A percentile compares a stretch with the other conserved stretches of the same genome.
Evolutionary conservation across 2,113 vertebrate species (phyloP).

Genomic region (Scophthalmus maximus): DNA sequence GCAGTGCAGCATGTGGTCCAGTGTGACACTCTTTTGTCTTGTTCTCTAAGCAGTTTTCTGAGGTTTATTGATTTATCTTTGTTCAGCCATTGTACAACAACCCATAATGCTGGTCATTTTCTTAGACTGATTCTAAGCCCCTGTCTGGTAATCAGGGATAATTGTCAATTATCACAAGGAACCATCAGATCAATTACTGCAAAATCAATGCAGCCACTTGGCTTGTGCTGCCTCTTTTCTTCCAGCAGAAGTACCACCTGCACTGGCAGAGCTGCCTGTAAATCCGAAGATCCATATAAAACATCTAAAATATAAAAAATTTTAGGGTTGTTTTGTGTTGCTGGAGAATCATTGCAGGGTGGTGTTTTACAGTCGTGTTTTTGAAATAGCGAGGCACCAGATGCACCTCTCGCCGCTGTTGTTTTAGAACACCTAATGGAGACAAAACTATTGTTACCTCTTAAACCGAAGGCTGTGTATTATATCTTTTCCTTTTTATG

Average conservation of each 20-base stretch:
- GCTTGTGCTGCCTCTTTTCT: slow-evolving; percentile 64
- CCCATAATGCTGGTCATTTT: slow-evolving; percentile 84
- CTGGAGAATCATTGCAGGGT: slow-evolving; percentile 60
- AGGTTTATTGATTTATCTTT: slow-evolving; percentile 80
- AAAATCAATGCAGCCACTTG: slow-evolving; percentile 83
- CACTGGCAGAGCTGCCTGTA: slow-evolving; percentile 48
- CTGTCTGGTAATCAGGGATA: slow-evolving; percentile 87
- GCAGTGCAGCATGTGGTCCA: slow-evolving; percentile 54
- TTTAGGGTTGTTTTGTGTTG: slow-evolving; percentile 54
- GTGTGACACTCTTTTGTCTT: slow-evolving; percentile 61
- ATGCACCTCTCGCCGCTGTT: slow-evolving; percentile 65
- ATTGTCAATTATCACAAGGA: slow-evolving; percentile 89
- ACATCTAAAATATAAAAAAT: slow-evolving; percentile 45
- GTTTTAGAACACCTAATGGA: slow-evolving; percentile 81
- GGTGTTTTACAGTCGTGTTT: slow-evolving; percentile 66
- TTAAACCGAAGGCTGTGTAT: slow-evolving; percentile 78
- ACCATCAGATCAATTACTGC: slow-evolving; percentile 86
- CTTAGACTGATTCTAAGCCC: slow-evolving; percentile 83
- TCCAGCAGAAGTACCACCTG: slow-evolving; percentile 58
- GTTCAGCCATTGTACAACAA: slow-evolving; percentile 82
- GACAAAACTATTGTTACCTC: slow-evolving; percentile 83
- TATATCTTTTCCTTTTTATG: slow-evolving; percentile 79
- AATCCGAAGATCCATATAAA: slow-evolving; percentile 61
- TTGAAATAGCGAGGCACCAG: slow-evolving; percentile 61
- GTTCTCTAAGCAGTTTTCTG: slow-evolving; percentile 76